phyloP scores from a whole-genome alignment of 2,888 invertebrate genomes.

The Lasioglossum figueresi region DNA sequence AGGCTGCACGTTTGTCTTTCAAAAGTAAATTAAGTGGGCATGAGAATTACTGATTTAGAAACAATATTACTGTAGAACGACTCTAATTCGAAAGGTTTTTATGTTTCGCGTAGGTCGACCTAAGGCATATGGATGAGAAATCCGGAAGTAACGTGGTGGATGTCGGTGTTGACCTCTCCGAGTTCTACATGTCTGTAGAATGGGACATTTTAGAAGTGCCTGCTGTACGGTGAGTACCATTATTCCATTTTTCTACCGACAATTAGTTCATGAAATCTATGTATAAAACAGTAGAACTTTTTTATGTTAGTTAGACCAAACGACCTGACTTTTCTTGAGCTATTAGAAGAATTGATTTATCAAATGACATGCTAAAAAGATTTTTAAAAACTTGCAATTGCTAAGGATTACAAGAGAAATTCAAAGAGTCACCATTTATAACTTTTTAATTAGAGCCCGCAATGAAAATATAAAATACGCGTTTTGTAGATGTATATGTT shows the following conservation, averaged over 20 bases:
- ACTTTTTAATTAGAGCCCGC: too few species aligned
- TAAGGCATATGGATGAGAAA: conserved; percentile 96
- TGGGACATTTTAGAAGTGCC: conserved; percentile 99
- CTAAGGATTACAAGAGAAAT: too few species aligned
- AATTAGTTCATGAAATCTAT: background rate
- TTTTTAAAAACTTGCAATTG: too few species aligned
- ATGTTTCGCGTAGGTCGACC: conserved; percentile 89
- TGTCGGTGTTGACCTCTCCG: conserved; percentile 97
- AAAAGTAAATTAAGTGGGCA: conserved; percentile 69
- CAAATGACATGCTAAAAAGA: too few species aligned
- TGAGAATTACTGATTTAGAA: conserved; percentile 63
- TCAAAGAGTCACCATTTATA: too few species aligned
- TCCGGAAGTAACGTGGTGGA: conserved; percentile 95
- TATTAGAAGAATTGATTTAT: too few species aligned
- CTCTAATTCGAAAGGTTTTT: conserved; percentile 48
- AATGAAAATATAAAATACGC: too few species aligned
- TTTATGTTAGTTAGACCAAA: too few species aligned
- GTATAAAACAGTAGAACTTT: too few species aligned
- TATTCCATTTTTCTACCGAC: background rate
- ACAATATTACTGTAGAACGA: conserved; percentile 10
- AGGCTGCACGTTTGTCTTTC: conserved; percentile 61
- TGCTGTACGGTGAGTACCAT: conserved; percentile 90
- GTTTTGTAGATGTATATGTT: too few species aligned
- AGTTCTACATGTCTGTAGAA: conserved; percentile 99
- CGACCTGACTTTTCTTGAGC: too few species aligned